Evolutionary conservation across 1,140 invertebrate species (phyloP).

Genomic region (Pentalonia nigronervosa): DNA sequence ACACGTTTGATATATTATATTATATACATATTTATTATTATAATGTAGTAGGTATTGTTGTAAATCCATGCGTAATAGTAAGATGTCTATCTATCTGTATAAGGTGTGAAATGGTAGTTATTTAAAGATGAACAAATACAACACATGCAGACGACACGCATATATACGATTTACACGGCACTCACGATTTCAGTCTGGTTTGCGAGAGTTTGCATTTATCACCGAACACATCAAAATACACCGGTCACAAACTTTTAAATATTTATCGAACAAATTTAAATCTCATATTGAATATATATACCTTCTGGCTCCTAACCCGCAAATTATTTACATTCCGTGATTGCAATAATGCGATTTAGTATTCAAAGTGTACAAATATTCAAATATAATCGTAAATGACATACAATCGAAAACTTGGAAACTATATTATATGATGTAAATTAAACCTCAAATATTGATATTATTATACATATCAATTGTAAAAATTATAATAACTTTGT

Average conservation of each 20-base stretch:
- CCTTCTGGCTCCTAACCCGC: background rate
- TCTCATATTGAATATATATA: background rate
- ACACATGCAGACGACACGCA: slow-evolving; percentile 7
- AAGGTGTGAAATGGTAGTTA: slow-evolving; percentile 33
- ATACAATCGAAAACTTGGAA: background rate
- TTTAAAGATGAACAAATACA: slow-evolving; percentile 28
- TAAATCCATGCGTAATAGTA: background rate
- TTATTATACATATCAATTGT: background rate
- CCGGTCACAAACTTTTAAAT: background rate
- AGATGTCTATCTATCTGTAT: slow-evolving; percentile 25
- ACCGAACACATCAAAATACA: slow-evolving; percentile 16
- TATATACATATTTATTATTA: slow-evolving; percentile 19
- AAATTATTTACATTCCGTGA: background rate
- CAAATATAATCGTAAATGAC: background rate
- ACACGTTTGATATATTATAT: background rate
- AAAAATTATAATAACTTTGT: background rate
- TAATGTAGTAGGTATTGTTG: background rate
- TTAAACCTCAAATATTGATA: background rate
- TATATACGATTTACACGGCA: slow-evolving; percentile 22
- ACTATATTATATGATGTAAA: background rate
- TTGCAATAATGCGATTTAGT: background rate
- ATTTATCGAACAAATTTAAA: background rate
- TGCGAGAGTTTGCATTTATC: background rate
- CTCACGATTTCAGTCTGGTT: slow-evolving; percentile 40
- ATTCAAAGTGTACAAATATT: background rate